Evolutionary conservation across 2,113 vertebrate genomes (phyloP).

Genomic region (Microtus montanus): DNA sequence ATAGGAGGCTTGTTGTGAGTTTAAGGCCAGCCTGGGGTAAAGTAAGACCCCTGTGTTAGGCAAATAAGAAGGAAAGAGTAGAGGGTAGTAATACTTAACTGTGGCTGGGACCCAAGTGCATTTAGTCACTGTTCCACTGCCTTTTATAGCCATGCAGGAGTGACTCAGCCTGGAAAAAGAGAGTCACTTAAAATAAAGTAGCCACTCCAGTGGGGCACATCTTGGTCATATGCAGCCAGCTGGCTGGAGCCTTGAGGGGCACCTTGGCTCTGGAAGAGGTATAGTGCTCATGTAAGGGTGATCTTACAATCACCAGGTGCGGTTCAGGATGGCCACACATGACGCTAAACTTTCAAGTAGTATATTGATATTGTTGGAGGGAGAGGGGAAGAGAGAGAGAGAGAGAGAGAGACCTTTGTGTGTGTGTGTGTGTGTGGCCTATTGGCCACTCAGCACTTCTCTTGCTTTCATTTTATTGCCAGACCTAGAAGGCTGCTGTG

Average conservation of each 20-base stretch:
- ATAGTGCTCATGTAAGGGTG: not conserved
- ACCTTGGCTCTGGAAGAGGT: not conserved
- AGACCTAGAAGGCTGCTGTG: not conserved
- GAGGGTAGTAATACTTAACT: constrained; percentile 45
- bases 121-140: constrained; percentile 62
- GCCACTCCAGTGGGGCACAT: constrained; percentile 30
- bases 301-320: accelerated
- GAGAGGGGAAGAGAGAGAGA: too few species aligned
- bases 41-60: not conserved
- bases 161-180: constrained; percentile 79
- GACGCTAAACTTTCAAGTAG: not conserved
- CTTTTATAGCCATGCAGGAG: constrained; percentile 69
- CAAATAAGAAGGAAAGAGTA: not conserved
- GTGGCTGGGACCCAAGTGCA: constrained; percentile 56
- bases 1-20: not conserved
- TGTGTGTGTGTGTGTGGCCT: not conserved
- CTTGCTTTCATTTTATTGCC: not conserved
- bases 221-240: not conserved
- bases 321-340: not conserved
- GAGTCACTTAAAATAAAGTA: constrained; percentile 70
- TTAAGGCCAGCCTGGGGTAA: not conserved
- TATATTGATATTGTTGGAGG: not conserved
- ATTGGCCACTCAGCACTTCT: not conserved
- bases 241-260: not conserved
- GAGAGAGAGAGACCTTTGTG: too few species aligned